Evolutionary conservation across 1,140 invertebrate species (phyloP).

Genomic region (Teleopsis dalmanni): DNA sequence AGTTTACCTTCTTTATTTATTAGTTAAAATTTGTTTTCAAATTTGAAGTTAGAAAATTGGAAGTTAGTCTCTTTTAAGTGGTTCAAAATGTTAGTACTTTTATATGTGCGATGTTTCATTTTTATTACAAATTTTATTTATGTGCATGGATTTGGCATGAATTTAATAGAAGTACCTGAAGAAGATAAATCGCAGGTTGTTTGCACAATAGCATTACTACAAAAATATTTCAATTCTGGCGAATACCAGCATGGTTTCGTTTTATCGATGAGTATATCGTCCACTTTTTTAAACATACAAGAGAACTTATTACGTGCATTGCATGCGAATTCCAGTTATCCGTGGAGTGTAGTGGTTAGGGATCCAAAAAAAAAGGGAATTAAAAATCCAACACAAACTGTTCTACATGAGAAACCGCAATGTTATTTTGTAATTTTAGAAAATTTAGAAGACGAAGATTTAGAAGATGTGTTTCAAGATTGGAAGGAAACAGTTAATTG

Average conservation of each 20-base stretch:
- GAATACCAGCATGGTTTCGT: conserved; percentile 28
- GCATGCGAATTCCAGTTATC: conserved; percentile 11
- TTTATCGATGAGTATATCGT: conserved; percentile 24
- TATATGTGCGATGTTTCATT: no score
- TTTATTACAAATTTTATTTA: no score
- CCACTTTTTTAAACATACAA: conserved; percentile 16
- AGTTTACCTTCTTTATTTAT: no score
- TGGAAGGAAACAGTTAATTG: conserved; percentile 35
- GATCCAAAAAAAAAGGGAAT: not conserved
- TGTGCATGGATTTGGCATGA: conserved; percentile 22
- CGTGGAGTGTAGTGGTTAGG: conserved; percentile 25
- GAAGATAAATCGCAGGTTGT: conserved; percentile 19
- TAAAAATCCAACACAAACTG: not conserved
- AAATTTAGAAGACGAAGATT: conserved; percentile 31
- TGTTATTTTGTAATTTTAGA: conserved; percentile 33
- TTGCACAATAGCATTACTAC: conserved; percentile 27
- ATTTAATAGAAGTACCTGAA: conserved; percentile 23
- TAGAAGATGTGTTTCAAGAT: conserved; percentile 22
- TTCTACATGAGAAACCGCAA: conserved; percentile 32
- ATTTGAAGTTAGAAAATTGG: no score
- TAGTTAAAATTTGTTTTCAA: no score
- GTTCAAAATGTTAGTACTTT: no score
- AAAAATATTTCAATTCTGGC: conserved; percentile 32
- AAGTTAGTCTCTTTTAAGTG: no score
- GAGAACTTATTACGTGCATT: conserved; percentile 20